Evolutionary conservation across 2,888 invertebrate genomes (phyloP), one percentile per base, ranked within the genome.

Genomic region (Callyntrura sp.): DNA sequence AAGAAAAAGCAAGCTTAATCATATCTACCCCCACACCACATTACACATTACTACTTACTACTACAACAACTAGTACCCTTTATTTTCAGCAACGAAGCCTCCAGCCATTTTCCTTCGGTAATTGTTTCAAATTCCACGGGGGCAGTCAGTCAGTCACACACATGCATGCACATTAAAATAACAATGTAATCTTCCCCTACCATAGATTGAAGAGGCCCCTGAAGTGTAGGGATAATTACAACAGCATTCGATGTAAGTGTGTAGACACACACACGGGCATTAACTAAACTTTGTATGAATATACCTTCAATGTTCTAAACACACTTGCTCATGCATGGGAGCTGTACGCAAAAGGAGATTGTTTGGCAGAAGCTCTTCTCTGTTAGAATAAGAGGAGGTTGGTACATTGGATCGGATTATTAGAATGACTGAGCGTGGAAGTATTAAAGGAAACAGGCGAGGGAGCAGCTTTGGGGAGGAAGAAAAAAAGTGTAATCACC

Each of bases 161-260:
- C 87, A 87, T 62, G 76, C 86, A 79, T 87, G 79, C 87, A 68
- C 87, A 87, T 86, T 86, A 78, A 86, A 86, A 86, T 86, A 86
- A 86, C 86, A 86, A 86, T 78, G 86, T 65, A 86, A 86, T 86
- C 86, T 78, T 86, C 55, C 79, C 73, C 68, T 70, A 81, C 79
- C 70, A 51, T 51, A 65, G 86, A 79, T 78, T 86, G 65, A 79
- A 87, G 79, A 51, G 87, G 68, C 68, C 87, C 87, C 87, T 81
- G 25, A 86, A 86, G 85, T 86, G 70, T 68, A 87, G 79, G 81
- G 79, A 79, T 87, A 87, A 87, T 87, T 87, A 87, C 87, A 87
- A 79, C 51, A 55, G 79, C 35, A 68, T 65, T 86, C 60, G 9
- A 43, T 85, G 76, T 76, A 73, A 70, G 35, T 76, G 25, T 3